Base-by-base conservation (phyloP, 2,113 vertebrate species). In the Deroptyus accipitrinus region DNA sequence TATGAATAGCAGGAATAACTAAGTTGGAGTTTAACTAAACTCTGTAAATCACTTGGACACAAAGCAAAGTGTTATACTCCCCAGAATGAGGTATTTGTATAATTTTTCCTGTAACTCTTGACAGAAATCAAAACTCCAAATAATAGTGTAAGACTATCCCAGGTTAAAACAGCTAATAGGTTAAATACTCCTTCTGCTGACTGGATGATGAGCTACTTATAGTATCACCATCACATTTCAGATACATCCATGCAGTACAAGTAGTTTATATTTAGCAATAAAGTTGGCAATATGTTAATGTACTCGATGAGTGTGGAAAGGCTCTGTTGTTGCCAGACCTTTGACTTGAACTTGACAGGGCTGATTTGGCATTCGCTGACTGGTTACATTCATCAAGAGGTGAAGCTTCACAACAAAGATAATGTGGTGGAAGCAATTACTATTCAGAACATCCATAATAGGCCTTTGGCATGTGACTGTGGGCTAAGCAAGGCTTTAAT, bases 371-470 rank as follows among this genome's bases (percentile, higher is more conserved):
- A 92, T 61, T 91, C 39, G 5, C 33, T 0, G 0, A 68, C 83
- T 41, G 39, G 57, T 69, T 83, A 57, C 37, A 64, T 75, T 86
- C 76, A 94, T 59, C 95, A 78, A 22, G 76, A 90, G 70, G 66
- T 86, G 77, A 95, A 94, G 78, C 59, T 87, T 72, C 63, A 75
- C 35, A 83, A 52, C 68, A 78, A 90, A 95, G 86, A 94, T 49
- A 31, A 76, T 55, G 49, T 64, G 46, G 44, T 83, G 44, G 89
- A 92, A 96, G 62, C 54, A 94, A 94, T 95, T 83, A 83, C 64
- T 4, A 67, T 75, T 72, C 78, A 78, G 75, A 90, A 62, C 76
- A 85, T 59, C 73, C 54, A 5, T 49, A 86, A 77, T 2, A 80
- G 90, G 81, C 75, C n/a, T 90, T 42, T 44, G 68, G 62, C 76